phyloP scores from a whole-genome alignment of 2,113 vertebrate species.

The Salminus brasiliensis region DNA sequence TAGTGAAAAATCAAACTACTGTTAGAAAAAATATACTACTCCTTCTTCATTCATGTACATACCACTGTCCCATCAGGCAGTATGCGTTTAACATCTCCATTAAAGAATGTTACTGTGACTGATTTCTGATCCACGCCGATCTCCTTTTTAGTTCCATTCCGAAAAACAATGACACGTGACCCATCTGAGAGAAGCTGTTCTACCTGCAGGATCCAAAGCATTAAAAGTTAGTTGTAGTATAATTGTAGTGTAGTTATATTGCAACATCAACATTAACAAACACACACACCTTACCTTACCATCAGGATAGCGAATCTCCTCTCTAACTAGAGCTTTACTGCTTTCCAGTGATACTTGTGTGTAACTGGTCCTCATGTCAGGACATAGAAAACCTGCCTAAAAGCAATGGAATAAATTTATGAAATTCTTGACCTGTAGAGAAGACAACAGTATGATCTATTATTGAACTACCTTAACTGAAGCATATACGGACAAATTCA shows the following conservation, averaged over 20 bases:
- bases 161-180: slow-evolving; percentile 55
- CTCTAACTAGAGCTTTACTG: slow-evolving; percentile 52
- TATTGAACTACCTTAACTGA: background rate
- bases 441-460: background rate
- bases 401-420: background rate
- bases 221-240: background rate
- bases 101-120: slow-evolving; percentile 65
- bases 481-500: no score
- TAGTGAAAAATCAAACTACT: background rate
- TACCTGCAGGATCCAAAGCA: slow-evolving; percentile 57
- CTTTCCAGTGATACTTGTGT: slow-evolving; percentile 37
- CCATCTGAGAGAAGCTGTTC: slow-evolving; percentile 62
- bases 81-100: slow-evolving; percentile 74
- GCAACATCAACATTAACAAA: background rate
- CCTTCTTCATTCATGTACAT: slow-evolving; percentile 20
- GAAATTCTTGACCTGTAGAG: background rate
- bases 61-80: slow-evolving; percentile 73
- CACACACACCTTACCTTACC: slow-evolving; percentile 63
- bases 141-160: slow-evolving; percentile 68
- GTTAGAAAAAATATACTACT: background rate
- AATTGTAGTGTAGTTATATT: background rate
- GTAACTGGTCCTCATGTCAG: background rate
- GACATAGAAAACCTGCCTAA: slow-evolving; percentile 26
- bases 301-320: slow-evolving; percentile 69
- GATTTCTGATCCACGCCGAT: slow-evolving; percentile 65